A percentile compares a stretch with the other conserved stretches of the same genome.
These are phyloP conservation scores for Sciaenops ocellatus DNA, from an alignment of 2,797 vertebrate species.

Conservation along the genomic window DNA sequence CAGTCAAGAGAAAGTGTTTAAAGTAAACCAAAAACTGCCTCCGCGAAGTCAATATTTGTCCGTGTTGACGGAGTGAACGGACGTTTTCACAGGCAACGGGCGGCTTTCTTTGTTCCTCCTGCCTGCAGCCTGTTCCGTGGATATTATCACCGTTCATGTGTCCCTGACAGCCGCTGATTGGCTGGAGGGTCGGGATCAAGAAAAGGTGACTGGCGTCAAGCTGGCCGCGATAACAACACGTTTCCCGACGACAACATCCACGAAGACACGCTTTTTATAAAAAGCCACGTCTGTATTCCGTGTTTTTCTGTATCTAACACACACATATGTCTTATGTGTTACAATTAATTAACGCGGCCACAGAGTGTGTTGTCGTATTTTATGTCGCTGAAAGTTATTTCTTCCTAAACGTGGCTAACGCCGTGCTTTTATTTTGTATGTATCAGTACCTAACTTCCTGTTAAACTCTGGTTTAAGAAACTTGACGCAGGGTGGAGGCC, in stretches of 20 bases:
- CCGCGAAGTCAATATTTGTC: not conserved
- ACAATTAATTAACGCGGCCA: rapidly evolving
- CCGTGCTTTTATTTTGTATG: conserved; percentile 65
- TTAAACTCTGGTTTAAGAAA: rapidly evolving
- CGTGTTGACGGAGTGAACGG: not conserved
- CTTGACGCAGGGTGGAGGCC: conserved; percentile 60
- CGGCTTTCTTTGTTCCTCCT: conserved; percentile 78
- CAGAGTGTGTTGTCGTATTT: not conserved
- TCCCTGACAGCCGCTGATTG: conserved; percentile 80
- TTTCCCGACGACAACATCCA: conserved; percentile 1
- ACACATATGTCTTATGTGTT: rapidly evolving
- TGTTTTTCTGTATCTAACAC: not conserved
- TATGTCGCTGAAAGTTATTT: not conserved
- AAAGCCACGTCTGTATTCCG: rapidly evolving
- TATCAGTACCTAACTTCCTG: not conserved
- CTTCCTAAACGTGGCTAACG: rapidly evolving
- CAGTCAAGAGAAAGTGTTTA: not conserved
- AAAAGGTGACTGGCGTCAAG: conserved; percentile 75
- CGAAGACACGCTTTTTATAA: not conserved
- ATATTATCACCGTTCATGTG: conserved; percentile 71
- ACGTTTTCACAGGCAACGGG: not conserved
- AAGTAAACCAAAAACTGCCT: not conserved
- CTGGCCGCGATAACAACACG: rapidly evolving
- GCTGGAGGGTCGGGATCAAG: conserved; percentile 75
- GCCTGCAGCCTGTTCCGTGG: conserved; percentile 59